Conservation (phyloP, 2,888 invertebrate species). For the Drosophila macrospina region DNA sequence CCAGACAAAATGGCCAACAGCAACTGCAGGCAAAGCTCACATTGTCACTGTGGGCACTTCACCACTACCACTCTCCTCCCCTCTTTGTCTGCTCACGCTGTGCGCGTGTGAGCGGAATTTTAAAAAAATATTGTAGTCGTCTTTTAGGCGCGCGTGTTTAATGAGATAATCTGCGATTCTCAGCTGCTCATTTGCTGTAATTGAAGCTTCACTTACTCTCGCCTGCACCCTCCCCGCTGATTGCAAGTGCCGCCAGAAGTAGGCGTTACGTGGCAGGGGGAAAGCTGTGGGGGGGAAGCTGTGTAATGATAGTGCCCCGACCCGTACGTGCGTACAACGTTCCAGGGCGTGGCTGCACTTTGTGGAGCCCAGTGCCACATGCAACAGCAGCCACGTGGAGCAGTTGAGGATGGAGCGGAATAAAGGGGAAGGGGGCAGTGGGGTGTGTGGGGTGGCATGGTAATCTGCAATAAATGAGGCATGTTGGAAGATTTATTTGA, state of each 20-base stretch:
- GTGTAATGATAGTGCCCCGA: constrained; percentile 73
- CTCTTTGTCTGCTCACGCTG: background rate
- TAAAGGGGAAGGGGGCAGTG: too few species aligned
- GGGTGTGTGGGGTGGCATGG: too few species aligned
- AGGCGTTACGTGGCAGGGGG: constrained; percentile 24
- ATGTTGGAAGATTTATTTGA: constrained; percentile 84
- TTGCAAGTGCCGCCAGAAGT: constrained; percentile 46
- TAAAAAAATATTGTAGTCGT: constrained; percentile 52
- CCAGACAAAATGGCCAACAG: constrained; percentile 51
- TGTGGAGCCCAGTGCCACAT: constrained; percentile 49
- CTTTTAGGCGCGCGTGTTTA: constrained; percentile 64
- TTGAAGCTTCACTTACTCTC: constrained; percentile 77
- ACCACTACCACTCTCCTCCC: background rate
- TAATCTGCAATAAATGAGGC: constrained; percentile 85
- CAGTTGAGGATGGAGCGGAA: too few species aligned
- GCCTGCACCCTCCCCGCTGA: constrained; percentile 43
- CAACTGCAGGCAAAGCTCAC: too few species aligned
- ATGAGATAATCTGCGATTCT: constrained; percentile 83
- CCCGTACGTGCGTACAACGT: constrained; percentile 70
- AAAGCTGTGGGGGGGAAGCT: constrained; percentile 1
- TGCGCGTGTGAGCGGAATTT: constrained; percentile 74
- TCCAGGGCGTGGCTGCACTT: constrained; percentile 43
- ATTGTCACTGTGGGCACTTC: too few species aligned
- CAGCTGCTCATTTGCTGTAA: constrained; percentile 72
- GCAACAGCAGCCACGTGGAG: constrained; percentile 32